Evolutionary conservation across 2,113 vertebrate species (phyloP).

Genomic region (Sander vitreus): DNA sequence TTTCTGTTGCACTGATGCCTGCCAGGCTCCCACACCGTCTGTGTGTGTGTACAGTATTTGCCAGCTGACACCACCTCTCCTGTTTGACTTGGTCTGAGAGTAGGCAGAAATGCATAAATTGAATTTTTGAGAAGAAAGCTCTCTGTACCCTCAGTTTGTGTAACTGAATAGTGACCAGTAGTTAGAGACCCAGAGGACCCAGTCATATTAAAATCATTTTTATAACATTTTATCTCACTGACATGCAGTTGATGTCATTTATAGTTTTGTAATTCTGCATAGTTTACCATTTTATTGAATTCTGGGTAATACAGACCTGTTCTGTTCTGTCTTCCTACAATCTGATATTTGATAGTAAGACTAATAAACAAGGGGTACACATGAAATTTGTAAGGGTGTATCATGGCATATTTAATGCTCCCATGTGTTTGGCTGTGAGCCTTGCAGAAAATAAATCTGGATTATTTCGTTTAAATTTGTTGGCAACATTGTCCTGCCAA

Average conservation of each 20-base stretch:
- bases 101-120: conserved; percentile 13
- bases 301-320: not conserved
- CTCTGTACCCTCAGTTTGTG: not conserved
- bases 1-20: conserved; percentile 23
- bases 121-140: conserved; percentile 4
- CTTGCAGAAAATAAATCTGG: not conserved
- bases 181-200: not conserved
- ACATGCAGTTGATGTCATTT: not conserved
- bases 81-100: conserved; percentile 42
- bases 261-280: not conserved
- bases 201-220: conserved; percentile 4
- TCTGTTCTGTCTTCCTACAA: not conserved
- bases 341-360: not conserved
- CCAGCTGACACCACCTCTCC: conserved; percentile 47
- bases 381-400: not conserved
- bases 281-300: not conserved
- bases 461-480: conserved; percentile 33
- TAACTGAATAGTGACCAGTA: conserved; percentile 5
- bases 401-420: conserved; percentile 13
- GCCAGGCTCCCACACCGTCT: conserved; percentile 28
- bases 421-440: conserved; percentile 9
- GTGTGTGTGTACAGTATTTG: conserved; percentile 39
- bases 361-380: not conserved
- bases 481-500: conserved; percentile 8
- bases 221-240: not conserved